These are phyloP conservation scores for Drosophila fulvimacula DNA, from an alignment of 2,888 invertebrate genomes.

Conservation along the genomic window DNA sequence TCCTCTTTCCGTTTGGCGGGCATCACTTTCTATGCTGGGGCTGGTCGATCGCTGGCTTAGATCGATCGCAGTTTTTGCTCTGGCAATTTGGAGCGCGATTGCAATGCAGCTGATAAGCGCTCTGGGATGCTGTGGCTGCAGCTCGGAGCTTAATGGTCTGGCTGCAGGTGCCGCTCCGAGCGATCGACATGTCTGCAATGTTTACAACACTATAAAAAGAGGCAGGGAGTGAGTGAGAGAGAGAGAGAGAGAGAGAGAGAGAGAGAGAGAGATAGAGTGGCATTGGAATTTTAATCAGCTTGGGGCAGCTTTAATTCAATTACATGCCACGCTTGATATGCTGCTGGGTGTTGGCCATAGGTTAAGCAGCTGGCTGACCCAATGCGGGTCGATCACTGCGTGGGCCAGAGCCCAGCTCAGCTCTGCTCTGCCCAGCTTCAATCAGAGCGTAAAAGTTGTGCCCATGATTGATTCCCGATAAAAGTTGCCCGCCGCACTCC, in stretches of 20 bases:
- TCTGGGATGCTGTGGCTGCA: constrained; percentile 21
- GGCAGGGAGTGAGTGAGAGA: background rate
- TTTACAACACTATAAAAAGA: constrained; percentile 41
- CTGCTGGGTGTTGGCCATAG: constrained; percentile 46
- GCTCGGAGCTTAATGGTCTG: constrained; percentile 37
- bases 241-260: background rate
- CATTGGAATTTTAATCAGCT: constrained; percentile 78
- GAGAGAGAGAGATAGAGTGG: constrained; percentile 3
- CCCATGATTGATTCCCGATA: constrained; percentile 69
- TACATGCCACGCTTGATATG: constrained; percentile 75
- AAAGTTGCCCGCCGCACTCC: constrained; percentile 55
- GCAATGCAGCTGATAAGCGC: constrained; percentile 72
- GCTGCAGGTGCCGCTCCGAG: constrained; percentile 63
- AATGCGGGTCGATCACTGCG: constrained; percentile 47
- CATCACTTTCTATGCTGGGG: constrained; percentile 68
- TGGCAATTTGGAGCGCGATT: constrained; percentile 68
- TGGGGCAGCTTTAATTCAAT: constrained; percentile 71
- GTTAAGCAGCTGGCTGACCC: constrained; percentile 53
- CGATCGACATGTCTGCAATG: constrained; percentile 64
- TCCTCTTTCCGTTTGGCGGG: constrained; percentile 29
- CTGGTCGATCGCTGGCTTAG: constrained; percentile 36
- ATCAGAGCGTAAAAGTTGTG: constrained; percentile 72
- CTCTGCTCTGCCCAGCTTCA: constrained; percentile 46
- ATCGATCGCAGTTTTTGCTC: constrained; percentile 47
- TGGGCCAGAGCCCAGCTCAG: constrained; percentile 6